phyloP scores from a whole-genome alignment of 1,140 invertebrate genomes.

The Heterodera schachtii region DNA sequence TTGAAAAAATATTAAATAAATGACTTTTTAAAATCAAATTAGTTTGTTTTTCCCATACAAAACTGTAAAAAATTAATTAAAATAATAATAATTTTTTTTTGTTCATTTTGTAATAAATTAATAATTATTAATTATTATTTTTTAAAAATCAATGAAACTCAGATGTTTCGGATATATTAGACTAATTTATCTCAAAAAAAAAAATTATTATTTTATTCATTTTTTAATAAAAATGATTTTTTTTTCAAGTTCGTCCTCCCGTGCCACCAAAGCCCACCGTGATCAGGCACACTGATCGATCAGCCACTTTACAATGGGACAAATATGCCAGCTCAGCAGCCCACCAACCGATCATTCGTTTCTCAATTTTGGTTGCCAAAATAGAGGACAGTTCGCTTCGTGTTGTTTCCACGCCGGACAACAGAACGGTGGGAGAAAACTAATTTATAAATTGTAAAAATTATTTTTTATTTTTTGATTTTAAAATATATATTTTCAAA shows the following conservation, averaged over 20 bases:
- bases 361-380: constrained; percentile 55
- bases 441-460: too few relatives aligned
- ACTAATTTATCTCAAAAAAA: too few relatives aligned
- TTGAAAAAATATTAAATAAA: too few relatives aligned
- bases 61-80: too few relatives aligned
- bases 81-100: too few relatives aligned
- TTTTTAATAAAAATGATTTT: constrained; percentile 12
- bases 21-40: too few relatives aligned
- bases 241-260: constrained; percentile 53
- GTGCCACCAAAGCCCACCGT: constrained; percentile 54
- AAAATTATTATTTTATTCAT: constrained; percentile 19
- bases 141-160: too few relatives aligned
- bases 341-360: constrained; percentile 57
- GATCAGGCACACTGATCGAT: constrained; percentile 50
- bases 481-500: too few relatives aligned
- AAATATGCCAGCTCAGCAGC: constrained; percentile 54
- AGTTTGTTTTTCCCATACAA: too few relatives aligned
- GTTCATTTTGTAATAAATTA: neutral
- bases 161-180: too few relatives aligned
- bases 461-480: too few relatives aligned
- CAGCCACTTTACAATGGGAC: constrained; percentile 56
- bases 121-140: too few relatives aligned
- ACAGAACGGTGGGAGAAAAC: constrained; percentile 38
- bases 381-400: constrained; percentile 55
- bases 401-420: constrained; percentile 50